Conservation (phyloP, 64 coral and sea anemone genomes). For the Trachythela sp. region DNA sequence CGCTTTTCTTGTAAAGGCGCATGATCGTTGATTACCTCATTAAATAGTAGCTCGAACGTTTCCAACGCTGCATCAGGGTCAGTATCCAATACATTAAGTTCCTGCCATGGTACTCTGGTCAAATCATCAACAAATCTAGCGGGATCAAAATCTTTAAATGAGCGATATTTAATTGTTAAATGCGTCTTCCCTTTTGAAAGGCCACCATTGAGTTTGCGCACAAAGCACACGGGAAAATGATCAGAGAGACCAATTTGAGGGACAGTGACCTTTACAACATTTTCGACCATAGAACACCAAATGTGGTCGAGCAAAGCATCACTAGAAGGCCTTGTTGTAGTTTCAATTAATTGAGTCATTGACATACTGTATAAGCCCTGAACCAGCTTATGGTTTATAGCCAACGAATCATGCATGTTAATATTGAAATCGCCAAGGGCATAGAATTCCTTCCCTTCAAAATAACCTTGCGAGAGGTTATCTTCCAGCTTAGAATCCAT, state of each 20-base stretch:
- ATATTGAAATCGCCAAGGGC: slow-evolving; percentile 37
- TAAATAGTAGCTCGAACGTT: too few species aligned
- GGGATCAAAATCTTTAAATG: too few species aligned
- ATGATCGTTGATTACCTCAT: too few species aligned
- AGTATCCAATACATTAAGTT: too few species aligned
- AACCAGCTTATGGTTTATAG: slow-evolving; percentile 22
- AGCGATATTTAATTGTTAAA: too few species aligned
- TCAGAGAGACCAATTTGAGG: slow-evolving; percentile 11
- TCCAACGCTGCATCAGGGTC: too few species aligned
- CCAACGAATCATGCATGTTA: slow-evolving; percentile 8
- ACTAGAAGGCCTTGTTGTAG: neutral
- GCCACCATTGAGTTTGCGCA: too few species aligned
- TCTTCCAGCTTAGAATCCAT: slow-evolving; percentile 14
- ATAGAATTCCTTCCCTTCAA: slow-evolving; percentile 22
- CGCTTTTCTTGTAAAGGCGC: neutral
- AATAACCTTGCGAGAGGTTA: slow-evolving; percentile 30
- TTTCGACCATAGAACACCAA: slow-evolving; percentile 20
- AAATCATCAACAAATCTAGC: too few species aligned
- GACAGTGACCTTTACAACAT: neutral
- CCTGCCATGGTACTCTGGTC: too few species aligned
- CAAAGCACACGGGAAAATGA: slow-evolving; percentile 34
- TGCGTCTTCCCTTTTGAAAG: too few species aligned
- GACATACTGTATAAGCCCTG: slow-evolving; percentile 17
- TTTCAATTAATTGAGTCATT: neutral
- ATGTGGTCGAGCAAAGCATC: slow-evolving; percentile 25